These are phyloP conservation scores for Phylloscopus trochilus DNA, from an alignment of 2,113 vertebrate species.

Conservation along the genomic window DNA sequence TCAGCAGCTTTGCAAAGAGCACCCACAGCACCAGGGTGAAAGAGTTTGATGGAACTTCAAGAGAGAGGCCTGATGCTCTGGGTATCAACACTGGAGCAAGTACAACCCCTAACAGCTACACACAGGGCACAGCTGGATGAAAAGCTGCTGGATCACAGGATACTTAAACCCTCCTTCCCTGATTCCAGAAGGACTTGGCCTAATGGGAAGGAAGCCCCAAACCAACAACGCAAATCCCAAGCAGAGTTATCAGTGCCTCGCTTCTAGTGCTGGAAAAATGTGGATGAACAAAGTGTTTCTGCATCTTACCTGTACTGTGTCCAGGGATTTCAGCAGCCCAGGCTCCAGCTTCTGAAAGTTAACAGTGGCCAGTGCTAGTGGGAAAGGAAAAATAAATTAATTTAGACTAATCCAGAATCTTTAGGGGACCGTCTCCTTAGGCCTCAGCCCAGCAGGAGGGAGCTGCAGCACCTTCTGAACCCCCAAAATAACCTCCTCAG, in stretches of 20 bases:
- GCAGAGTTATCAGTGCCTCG: background rate
- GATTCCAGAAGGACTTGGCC: background rate
- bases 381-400: background rate
- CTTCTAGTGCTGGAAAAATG: background rate
- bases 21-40: background rate
- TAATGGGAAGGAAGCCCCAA: background rate
- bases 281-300: background rate
- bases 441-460: background rate
- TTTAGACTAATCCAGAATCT: background rate
- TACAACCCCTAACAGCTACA: background rate
- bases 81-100: background rate
- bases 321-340: constrained; percentile 74
- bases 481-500: background rate
- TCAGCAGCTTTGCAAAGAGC: background rate
- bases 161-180: background rate
- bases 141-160: background rate
- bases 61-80: background rate
- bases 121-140: background rate
- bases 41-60: background rate
- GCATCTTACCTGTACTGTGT: constrained; percentile 75
- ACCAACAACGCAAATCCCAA: background rate
- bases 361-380: constrained; percentile 80
- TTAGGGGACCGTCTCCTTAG: background rate
- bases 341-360: constrained; percentile 86
- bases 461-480: background rate